Conservation (phyloP, 2,888 invertebrate species). For the Drosophila anomalata region DNA sequence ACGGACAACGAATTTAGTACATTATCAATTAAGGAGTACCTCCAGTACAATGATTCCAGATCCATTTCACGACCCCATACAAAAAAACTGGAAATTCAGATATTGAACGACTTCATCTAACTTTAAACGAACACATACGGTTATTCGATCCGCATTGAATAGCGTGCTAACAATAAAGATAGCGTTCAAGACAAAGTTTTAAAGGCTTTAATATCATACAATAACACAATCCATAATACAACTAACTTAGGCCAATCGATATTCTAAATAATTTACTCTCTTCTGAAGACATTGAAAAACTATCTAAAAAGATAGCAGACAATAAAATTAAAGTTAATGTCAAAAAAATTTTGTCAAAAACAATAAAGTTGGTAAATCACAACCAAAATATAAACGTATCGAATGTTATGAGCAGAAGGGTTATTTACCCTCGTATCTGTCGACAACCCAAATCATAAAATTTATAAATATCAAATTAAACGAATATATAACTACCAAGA, state of each 20-base stretch:
- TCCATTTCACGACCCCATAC: background rate
- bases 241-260: slow-evolving; percentile 3
- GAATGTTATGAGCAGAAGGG: background rate
- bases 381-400: slow-evolving; percentile 2
- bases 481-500: background rate
- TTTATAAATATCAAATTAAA: no score
- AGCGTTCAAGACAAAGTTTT: background rate
- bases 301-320: slow-evolving; percentile 3
- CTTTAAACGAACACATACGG: background rate
- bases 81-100: background rate
- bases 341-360: background rate
- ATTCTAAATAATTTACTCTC: slow-evolving; percentile 3
- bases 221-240: slow-evolving; percentile 1
- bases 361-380: background rate
- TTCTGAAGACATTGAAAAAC: slow-evolving; percentile 2
- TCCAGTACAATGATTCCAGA: no score
- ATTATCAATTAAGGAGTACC: background rate
- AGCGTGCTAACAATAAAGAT: background rate
- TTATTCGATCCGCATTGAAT: background rate
- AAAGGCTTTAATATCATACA: slow-evolving; percentile 1
- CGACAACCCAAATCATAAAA: no score
- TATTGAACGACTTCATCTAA: background rate
- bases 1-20: slow-evolving; percentile 2
- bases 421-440: no score
- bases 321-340: background rate